Evolutionary conservation across 2,888 invertebrate genomes (phyloP).

Genomic region (Sepiola atlantica): DNA sequence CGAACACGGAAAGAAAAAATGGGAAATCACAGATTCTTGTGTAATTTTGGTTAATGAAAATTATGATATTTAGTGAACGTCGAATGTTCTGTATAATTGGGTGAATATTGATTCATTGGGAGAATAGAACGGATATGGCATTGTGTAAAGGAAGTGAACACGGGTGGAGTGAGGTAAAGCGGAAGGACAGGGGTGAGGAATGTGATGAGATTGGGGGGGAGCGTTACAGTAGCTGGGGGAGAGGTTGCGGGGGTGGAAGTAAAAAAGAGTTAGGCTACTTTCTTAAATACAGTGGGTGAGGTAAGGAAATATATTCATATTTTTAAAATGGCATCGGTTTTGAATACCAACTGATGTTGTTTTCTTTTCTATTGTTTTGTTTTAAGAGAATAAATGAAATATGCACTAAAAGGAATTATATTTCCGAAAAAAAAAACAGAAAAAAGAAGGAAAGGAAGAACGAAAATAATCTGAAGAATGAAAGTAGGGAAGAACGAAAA

Average conservation of each 20-base stretch:
- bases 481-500: background rate
- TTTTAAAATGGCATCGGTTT: background rate
- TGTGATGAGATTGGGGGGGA: no score
- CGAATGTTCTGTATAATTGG: background rate
- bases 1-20: background rate
- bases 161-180: no score
- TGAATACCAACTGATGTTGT: background rate
- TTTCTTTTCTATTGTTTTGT: background rate
- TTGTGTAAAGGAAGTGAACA: background rate
- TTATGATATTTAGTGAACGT: conserved; percentile 18
- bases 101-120: background rate
- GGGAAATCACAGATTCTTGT: background rate
- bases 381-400: background rate
- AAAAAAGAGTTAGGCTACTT: background rate
- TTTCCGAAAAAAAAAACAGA: background rate
- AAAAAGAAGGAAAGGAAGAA: background rate
- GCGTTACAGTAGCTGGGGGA: background rate
- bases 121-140: background rate
- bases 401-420: background rate
- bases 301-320: background rate
- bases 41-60: conserved; percentile 23
- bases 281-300: background rate
- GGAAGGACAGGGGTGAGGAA: background rate
- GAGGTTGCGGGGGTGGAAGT: background rate
- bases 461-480: no score